Evolutionary conservation across 2,113 vertebrate genomes (phyloP), one percentile per base, ranked within the genome.

Genomic region (Nothobranchius kuhntae): DNA sequence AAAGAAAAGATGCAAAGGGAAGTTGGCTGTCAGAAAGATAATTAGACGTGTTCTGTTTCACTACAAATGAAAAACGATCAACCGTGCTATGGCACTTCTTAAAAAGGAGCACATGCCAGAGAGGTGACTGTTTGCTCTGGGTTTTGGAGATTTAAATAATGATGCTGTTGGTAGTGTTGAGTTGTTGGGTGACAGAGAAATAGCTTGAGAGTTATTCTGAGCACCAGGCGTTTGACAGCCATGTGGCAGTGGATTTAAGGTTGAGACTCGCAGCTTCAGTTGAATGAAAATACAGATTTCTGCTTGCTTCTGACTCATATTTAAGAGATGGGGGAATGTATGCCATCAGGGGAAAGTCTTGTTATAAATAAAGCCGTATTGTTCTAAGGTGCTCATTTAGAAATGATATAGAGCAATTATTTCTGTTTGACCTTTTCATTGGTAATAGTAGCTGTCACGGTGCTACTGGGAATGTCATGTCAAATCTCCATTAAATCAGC

Each of bases 361-460:
- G 42, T 48, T 48, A 26, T 53, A 56, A 68, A 47, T 54, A 65
- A 53, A 46, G 61, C 42, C 15, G 55, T 45, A 26, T 47, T 9
- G 55, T 40, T 46, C 9, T n/a, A 65, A 73, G 13, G 40, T 7
- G 2, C 52, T 63, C 36, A 48, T 66, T 80, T 9, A 59, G 66
- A 69, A 53, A 74, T 80, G 61, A 73, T 86, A 76, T 53, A 15
- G 36, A 69, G 54, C 75, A 76, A 75, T 84, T 77, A 75, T 67
- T 70, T 61, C 52, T 6, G 11, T 21, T 56, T 74, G 69, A 63
- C 75, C 52, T 76, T 79, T 82, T 80, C 48, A 0, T 42, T 26
- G 15, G 54, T 71, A 76, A 77, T 71, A 59, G 72, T 38, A 6
- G 36, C 66, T 40, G 69, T 82, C 52, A 74, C 24, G 42, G 35